Conservation (phyloP, 1,140 invertebrate genomes). For the Drosophila pandora region DNA sequence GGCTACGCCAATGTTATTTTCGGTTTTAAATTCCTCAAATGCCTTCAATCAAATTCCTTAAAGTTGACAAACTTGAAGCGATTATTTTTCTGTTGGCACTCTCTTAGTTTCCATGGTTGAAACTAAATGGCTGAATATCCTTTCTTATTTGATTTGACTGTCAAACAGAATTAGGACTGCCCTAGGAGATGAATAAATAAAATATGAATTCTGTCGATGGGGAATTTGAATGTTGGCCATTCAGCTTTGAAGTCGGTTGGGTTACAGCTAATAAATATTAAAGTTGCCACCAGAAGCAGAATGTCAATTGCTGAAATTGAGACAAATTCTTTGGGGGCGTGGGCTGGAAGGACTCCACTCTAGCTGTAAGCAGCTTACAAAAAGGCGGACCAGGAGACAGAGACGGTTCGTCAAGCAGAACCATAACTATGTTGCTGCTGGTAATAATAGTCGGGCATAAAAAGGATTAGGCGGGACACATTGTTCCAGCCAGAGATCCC, state of each 20-base stretch:
- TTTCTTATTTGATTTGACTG: conserved; percentile 9
- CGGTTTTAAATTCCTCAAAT: neutral
- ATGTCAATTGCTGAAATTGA: conserved; percentile 70
- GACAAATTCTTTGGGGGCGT: conserved; percentile 27
- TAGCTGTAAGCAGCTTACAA: conserved; percentile 62
- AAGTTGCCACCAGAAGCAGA: conserved; percentile 32
- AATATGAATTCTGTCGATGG: conserved; percentile 30
- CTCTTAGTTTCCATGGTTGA: conserved; percentile 3
- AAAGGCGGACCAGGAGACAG: conserved; percentile 2
- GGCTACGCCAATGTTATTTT: neutral
- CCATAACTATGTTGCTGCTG: conserved; percentile 72
- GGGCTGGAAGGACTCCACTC: conserved; percentile 3
- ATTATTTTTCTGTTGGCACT: too few relatives aligned
- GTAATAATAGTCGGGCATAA: conserved; percentile 62
- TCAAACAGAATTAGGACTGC: conserved; percentile 8
- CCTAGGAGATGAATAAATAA: conserved; percentile 33
- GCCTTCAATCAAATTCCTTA: neutral
- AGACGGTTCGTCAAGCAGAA: conserved; percentile 56
- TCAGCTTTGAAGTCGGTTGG: conserved; percentile 45
- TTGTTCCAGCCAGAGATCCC: conserved; percentile 42
- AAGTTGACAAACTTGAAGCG: neutral
- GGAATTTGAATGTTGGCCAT: conserved; percentile 60
- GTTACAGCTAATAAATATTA: conserved; percentile 60
- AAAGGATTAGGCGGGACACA: conserved; percentile 68
- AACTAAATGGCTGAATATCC: neutral